Conservation (phyloP, 2,888 invertebrate genomes). For the Diarsia dahlii region DNA sequence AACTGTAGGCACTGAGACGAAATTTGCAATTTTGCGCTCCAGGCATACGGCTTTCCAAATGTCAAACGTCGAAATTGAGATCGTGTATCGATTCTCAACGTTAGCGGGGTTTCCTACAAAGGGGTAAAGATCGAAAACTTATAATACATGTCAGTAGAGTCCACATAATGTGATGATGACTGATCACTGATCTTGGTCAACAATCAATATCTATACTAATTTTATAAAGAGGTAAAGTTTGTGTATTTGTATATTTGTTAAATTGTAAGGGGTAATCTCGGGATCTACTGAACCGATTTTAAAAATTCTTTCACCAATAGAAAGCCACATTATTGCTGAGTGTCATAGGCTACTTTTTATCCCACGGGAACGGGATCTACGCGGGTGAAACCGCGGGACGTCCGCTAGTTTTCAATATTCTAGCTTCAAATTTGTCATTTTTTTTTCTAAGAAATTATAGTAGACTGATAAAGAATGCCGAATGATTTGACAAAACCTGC, state of each 20-base stretch:
- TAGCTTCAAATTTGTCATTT: neutral
- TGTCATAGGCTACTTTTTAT: too few species aligned
- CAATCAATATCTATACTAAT: conserved; percentile 4
- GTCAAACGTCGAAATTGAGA: neutral
- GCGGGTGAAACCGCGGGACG: too few species aligned
- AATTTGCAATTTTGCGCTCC: neutral
- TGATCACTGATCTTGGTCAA: conserved; percentile 14
- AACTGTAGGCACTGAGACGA: neutral
- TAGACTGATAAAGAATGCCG: neutral
- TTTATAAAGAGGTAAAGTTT: too few species aligned
- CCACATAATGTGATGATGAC: neutral
- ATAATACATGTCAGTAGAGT: neutral
- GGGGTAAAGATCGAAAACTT: neutral
- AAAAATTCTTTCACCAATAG: too few species aligned
- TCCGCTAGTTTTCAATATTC: too few species aligned
- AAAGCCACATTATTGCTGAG: too few species aligned
- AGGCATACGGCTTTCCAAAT: neutral
- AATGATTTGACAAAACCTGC: conserved; percentile 3
- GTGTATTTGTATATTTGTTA: too few species aligned
- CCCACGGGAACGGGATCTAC: too few species aligned
- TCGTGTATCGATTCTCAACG: neutral
- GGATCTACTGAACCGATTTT: too few species aligned
- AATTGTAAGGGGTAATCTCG: too few species aligned
- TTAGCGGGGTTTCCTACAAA: neutral
- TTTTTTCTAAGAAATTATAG: neutral